Conservation (phyloP, 2,888 invertebrate genomes). For the Hedychridium roseum region DNA sequence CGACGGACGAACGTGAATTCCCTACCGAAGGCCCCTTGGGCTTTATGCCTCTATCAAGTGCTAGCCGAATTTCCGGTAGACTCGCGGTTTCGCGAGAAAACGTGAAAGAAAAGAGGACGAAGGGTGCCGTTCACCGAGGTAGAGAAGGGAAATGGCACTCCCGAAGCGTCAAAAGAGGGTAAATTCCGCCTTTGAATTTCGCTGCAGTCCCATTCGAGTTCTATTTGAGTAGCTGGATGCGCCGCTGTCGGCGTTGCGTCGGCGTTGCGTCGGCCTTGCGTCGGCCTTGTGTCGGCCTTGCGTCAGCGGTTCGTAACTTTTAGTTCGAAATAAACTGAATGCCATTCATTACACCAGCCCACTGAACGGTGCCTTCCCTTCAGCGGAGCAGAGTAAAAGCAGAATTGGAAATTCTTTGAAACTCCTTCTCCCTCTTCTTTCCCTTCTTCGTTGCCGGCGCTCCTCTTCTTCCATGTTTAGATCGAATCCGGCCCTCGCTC, state of each 20-base stretch:
- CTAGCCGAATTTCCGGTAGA: neutral
- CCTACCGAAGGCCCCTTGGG: neutral
- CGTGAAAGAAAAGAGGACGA: neutral
- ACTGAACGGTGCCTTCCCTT: no score
- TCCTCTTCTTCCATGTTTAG: constrained; percentile 10
- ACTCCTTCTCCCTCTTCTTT: constrained; percentile 21
- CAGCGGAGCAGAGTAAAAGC: constrained; percentile 43
- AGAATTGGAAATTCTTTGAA: constrained; percentile 54
- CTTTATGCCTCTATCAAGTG: neutral
- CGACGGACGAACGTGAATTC: constrained; percentile 1
- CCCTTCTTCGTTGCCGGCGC: constrained; percentile 5
- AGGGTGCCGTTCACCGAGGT: neutral
- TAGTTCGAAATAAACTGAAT: constrained; percentile 54
- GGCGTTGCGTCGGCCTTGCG: constrained; percentile 25
- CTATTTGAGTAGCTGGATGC: constrained; percentile 37
- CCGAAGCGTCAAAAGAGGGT: constrained; percentile 35
- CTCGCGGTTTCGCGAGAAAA: neutral
- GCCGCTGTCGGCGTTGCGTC: constrained; percentile 12
- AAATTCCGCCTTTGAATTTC: constrained; percentile 50
- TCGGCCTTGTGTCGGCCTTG: constrained; percentile 5
- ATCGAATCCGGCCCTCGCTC: no score
- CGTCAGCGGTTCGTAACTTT: constrained; percentile 36
- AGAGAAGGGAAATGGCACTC: constrained; percentile 12
- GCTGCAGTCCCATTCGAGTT: constrained; percentile 44
- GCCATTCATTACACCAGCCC: constrained; percentile 54